phyloP scores from a whole-genome alignment of 2,888 invertebrate genomes.

The Drosophila mimica region DNA sequence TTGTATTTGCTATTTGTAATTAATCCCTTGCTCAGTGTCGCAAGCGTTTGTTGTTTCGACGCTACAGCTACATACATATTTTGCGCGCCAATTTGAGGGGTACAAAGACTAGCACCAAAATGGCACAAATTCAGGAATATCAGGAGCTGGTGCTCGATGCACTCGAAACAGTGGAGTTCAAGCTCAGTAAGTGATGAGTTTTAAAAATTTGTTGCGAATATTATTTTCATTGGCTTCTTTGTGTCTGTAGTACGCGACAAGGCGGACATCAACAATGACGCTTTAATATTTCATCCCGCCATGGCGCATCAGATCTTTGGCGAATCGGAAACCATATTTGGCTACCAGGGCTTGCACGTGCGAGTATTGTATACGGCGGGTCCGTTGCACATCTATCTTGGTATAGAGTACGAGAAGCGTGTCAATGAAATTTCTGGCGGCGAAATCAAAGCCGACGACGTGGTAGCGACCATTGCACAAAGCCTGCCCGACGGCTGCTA shows the following conservation, averaged over 20 bases:
- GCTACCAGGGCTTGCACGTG: constrained; percentile 93
- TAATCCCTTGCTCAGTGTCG: constrained; percentile 26
- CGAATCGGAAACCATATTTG: constrained; percentile 96
- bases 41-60: constrained; percentile 30
- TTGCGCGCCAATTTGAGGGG: constrained; percentile 72
- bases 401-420: constrained; percentile 89
- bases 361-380: constrained; percentile 93
- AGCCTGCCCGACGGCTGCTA: constrained; percentile 89
- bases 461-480: constrained; percentile 89
- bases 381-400: constrained; percentile 92
- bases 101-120: constrained; percentile 39
- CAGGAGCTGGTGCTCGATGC: constrained; percentile 83
- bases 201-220: neutral
- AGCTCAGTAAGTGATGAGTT: constrained; percentile 78
- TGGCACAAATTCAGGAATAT: constrained; percentile 82
- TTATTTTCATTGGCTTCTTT: neutral
- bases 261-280: constrained; percentile 89
- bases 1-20: constrained; percentile 12
- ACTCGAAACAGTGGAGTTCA: constrained; percentile 83
- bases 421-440: constrained; percentile 86
- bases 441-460: constrained; percentile 90
- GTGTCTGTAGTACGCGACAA: constrained; percentile 87
- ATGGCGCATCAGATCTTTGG: constrained; percentile 98
- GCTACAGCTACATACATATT: constrained; percentile 44
- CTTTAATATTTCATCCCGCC: constrained; percentile 89